phyloP scores from a whole-genome alignment of 2,113 vertebrate species.

The Engystomops pustulosus region DNA sequence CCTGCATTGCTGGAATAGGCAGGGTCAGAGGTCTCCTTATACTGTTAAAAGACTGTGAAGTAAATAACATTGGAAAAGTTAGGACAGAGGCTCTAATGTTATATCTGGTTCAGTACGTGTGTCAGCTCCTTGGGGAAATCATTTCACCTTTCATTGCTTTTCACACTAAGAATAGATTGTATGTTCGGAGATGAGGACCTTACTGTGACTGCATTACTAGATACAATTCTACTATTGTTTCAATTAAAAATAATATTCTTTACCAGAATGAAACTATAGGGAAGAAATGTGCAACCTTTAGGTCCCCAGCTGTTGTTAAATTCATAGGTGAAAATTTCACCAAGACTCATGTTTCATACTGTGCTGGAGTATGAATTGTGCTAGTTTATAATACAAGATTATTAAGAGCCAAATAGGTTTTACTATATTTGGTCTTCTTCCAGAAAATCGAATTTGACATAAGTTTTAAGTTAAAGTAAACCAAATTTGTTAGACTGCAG shows the following conservation, averaged over 20 bases:
- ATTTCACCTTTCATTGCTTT: slow-evolving; percentile 22
- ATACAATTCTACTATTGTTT: not conserved
- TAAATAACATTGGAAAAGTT: slow-evolving; percentile 34
- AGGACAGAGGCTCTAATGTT: slow-evolving; percentile 10
- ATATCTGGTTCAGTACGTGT: not conserved
- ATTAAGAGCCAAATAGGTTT: no score
- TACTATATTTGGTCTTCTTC: no score
- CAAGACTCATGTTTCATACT: no score
- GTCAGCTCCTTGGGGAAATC: slow-evolving; percentile 26
- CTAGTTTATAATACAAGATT: no score
- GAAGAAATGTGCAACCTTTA: not conserved
- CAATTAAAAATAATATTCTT: slow-evolving; percentile 1
- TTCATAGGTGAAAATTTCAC: no score
- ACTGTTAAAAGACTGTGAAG: not conserved
- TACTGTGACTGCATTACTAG: slow-evolving; percentile 26
- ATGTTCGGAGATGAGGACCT: not conserved
- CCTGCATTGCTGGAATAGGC: not conserved
- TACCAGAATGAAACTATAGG: not conserved
- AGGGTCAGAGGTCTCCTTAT: slow-evolving; percentile 5
- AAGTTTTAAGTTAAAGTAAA: no score
- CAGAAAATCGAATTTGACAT: no score
- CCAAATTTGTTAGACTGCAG: no score
- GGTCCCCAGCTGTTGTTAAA: not conserved
- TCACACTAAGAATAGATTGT: slow-evolving; percentile 20
- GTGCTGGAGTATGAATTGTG: no score